phyloP scores from a whole-genome alignment of 2,797 vertebrate species.

The Psittacula derbiana region DNA sequence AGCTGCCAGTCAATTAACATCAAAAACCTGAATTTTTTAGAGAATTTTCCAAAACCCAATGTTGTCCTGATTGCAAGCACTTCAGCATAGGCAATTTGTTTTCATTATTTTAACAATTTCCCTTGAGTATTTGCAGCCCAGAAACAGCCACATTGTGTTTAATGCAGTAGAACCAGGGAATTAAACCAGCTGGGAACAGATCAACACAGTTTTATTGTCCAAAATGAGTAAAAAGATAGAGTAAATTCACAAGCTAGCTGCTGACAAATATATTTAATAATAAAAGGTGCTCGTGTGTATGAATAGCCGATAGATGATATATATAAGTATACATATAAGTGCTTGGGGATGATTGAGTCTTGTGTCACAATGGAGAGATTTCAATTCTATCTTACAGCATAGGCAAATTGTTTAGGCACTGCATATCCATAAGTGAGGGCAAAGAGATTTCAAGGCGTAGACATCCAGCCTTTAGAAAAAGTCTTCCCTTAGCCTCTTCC shows the following conservation, averaged over 20 bases:
- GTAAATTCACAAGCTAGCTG: slow-evolving; percentile 30
- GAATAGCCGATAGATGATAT: not conserved
- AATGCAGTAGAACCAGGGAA: slow-evolving; percentile 52
- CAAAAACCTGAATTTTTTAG: slow-evolving; percentile 10
- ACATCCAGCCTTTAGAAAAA: not conserved
- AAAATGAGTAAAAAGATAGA: slow-evolving; percentile 42
- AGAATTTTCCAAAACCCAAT: not conserved
- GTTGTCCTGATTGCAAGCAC: not conserved
- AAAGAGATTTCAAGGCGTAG: not conserved
- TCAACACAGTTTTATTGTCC: slow-evolving; percentile 9
- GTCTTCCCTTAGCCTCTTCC: not conserved
- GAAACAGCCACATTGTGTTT: slow-evolving; percentile 41
- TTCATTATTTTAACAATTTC: slow-evolving; percentile 30
- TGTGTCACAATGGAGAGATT: not conserved
- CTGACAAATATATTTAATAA: slow-evolving; percentile 38
- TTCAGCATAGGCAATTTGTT: not conserved
- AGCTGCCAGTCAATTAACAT: not conserved
- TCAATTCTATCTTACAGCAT: not conserved
- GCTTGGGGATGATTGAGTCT: not conserved
- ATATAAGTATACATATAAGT: not conserved
- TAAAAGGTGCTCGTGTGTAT: not conserved
- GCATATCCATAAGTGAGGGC: not conserved
- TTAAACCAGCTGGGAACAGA: slow-evolving; percentile 30
- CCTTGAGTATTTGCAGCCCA: slow-evolving; percentile 26
- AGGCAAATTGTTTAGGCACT: not conserved